Evolutionary conservation across 2,888 invertebrate species (phyloP).

Genomic region (Linnaemya tessellans): DNA sequence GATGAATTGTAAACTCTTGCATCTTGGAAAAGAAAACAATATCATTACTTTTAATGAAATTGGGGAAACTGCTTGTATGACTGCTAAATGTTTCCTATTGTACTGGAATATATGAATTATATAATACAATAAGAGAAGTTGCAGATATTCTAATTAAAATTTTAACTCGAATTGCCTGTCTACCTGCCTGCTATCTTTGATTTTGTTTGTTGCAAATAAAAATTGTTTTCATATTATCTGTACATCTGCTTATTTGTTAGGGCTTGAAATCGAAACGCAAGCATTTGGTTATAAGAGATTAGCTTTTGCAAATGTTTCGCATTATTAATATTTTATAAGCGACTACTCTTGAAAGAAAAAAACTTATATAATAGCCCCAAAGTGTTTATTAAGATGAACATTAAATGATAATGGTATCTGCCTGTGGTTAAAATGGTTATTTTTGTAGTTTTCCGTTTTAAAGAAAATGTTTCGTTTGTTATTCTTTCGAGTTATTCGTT

Average conservation of each 20-base stretch:
- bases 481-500: background rate
- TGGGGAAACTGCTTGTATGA: too few relatives aligned
- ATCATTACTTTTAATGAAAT: too few relatives aligned
- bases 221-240: background rate
- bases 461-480: background rate
- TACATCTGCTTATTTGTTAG: background rate
- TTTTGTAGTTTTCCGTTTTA: slow-evolving; percentile 5
- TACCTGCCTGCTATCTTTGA: background rate
- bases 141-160: too few relatives aligned
- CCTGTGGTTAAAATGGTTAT: slow-evolving; percentile 44
- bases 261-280: background rate
- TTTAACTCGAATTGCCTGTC: too few relatives aligned
- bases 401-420: slow-evolving; percentile 61
- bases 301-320: background rate
- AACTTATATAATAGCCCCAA: background rate
- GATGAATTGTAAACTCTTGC: too few relatives aligned
- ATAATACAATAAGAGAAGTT: background rate
- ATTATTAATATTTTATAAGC: background rate
- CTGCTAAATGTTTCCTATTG: too few relatives aligned
- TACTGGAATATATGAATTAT: too few relatives aligned
- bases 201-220: background rate
- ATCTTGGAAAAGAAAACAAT: too few relatives aligned
- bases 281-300: background rate
- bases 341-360: slow-evolving; percentile 3
- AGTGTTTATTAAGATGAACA: slow-evolving; percentile 55